Base-by-base conservation (phyloP, 2,888 invertebrate species). In the Habrosyne pyritoides region DNA sequence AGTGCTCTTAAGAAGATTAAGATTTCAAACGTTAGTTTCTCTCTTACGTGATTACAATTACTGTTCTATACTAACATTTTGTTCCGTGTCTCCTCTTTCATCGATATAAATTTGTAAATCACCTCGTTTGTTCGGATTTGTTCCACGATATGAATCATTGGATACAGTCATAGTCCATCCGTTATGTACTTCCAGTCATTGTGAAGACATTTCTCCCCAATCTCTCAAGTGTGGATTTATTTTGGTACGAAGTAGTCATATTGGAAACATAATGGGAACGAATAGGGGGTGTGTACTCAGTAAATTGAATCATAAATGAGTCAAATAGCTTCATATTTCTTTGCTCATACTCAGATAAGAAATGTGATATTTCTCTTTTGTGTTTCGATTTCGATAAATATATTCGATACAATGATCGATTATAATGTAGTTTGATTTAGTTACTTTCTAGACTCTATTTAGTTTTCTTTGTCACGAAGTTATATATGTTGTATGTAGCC, bases 231-330 rank as follows among this genome's bases (percentile, higher is more conserved):
- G 14, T 5, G 59, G 61, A 55, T 63, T 65, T 71, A 73, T 73
- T 69, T 61, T 52, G 61, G 59, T 58, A 69, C 57, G 56, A 55
- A 47, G 1, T 55, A 59, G 58, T 60, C 63, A 63, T 60, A 66
- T 60, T 48, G 55, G 54, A 53, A 48, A 59, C 56, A 49, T 52
- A 56, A 62, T 50, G 47, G 59, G 56, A 53, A 53, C 59, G 56
- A 60, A 60, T 55, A 60, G 62, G 72, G 71, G 68, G 60, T 61
- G 54, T 57, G 60, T 61, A 57, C 54, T 54, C 61, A 61, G 56
- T 63, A 62, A 73, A 79, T 74, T 75, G 73, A 74, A 75, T 76
- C 72, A 73, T 69, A 67, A 67, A 62, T 76, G 78, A 77, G 66
- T 75, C 71, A 70, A n/a, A 66, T 70, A 24, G 14, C 14, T 14